Percentiles rank a stretch among this genome's conserved stretches.
Evolutionary conservation across 2,888 invertebrate genomes (phyloP).

Genomic region (Apamea anceps): DNA sequence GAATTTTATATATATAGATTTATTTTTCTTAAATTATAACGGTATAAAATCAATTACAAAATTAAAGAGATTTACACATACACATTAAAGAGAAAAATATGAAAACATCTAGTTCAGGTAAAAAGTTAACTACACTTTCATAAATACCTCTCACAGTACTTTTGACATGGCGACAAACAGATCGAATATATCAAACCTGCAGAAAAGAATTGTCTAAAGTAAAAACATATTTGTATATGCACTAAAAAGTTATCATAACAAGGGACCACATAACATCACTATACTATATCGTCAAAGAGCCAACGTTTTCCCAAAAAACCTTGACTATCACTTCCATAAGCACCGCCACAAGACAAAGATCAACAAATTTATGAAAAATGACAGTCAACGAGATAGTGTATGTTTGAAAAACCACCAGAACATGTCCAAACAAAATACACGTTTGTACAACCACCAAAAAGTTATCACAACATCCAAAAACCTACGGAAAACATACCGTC

Average conservation of each 20-base stretch:
- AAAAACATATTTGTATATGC: background rate
- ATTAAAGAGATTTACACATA: too few species aligned
- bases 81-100: too few species aligned
- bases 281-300: background rate
- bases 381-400: background rate
- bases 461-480: background rate
- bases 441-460: conserved; percentile 4
- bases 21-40: too few species aligned
- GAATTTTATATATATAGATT: too few species aligned
- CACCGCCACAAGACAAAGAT: too few species aligned
- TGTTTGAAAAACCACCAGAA: background rate
- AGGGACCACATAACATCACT: background rate
- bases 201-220: too few species aligned
- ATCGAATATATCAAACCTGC: too few species aligned
- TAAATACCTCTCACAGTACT: too few species aligned
- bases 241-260: background rate
- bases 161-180: too few species aligned
- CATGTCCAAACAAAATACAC: background rate
- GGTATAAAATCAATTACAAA: too few species aligned
- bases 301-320: background rate
- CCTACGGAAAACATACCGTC: background rate
- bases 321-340: background rate
- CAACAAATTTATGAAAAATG: background rate
- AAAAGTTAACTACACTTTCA: too few species aligned
- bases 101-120: too few species aligned